Evolutionary conservation across 2,888 invertebrate species (phyloP).

Genomic region (Noctua fimbriata): DNA sequence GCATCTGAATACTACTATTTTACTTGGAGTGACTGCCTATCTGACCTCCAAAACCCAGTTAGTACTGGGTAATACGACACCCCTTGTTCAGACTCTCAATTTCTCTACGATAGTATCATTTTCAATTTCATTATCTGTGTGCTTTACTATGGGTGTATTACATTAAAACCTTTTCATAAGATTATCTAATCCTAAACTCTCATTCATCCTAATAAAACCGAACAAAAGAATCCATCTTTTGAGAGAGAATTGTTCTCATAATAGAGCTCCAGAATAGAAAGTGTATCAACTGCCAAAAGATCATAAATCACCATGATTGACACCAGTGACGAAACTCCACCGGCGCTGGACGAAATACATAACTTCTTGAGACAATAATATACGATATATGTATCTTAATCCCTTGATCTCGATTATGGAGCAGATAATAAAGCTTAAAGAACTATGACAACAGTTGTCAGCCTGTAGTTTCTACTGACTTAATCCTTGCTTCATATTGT

Average conservation of each 20-base stretch:
- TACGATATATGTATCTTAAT: constrained; percentile 52
- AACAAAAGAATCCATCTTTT: constrained; percentile 3
- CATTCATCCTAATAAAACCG: background rate
- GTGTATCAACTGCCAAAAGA: constrained; percentile 73
- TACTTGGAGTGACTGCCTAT: too few relatives aligned
- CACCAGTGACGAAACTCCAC: constrained; percentile 78
- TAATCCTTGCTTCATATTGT: constrained; percentile 50
- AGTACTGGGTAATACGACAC: too few relatives aligned
- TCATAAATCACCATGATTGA: constrained; percentile 84
- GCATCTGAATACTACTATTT: too few relatives aligned
- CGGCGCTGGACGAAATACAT: constrained; percentile 32
- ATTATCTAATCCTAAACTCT: background rate
- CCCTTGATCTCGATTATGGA: constrained; percentile 55
- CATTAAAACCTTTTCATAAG: background rate
- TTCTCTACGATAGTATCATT: constrained; percentile 4
- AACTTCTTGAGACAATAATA: constrained; percentile 43
- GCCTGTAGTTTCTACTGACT: constrained; percentile 19
- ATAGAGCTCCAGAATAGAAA: constrained; percentile 79
- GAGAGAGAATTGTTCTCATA: constrained; percentile 27
- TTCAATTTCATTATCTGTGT: constrained; percentile 4
- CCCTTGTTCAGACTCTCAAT: background rate
- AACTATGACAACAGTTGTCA: constrained; percentile 37
- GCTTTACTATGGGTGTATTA: background rate
- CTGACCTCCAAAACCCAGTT: too few relatives aligned
- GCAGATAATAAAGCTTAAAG: constrained; percentile 44